Evolutionary conservation across 2,888 invertebrate genomes (phyloP).

Genomic region (Deilephila porcellus): DNA sequence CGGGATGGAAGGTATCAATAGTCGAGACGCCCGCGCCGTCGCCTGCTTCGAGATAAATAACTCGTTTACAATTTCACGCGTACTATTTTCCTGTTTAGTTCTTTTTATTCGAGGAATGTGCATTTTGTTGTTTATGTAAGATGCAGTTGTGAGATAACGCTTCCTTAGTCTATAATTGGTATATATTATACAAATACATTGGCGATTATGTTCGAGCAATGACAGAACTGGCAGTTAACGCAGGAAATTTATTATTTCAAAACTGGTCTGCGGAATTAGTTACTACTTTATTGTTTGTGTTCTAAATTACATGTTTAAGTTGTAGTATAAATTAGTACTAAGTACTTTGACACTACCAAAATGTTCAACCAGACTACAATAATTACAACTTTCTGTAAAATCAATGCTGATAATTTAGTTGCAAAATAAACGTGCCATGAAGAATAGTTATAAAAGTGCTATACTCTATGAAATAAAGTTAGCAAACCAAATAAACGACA

Average conservation of each 20-base stretch:
- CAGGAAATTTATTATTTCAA: not conserved
- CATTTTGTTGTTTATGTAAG: slow-evolving; percentile 4
- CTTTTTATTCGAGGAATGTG: not conserved
- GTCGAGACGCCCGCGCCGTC: slow-evolving; percentile 8
- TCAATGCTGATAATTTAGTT: not conserved
- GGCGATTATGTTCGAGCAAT: not conserved
- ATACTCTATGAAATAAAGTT: slow-evolving; percentile 12
- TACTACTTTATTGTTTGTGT: not conserved
- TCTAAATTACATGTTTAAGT: too few relatives aligned
- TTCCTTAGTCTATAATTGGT: slow-evolving; percentile 8
- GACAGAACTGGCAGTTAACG: slow-evolving; percentile 3
- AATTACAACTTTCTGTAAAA: not conserved
- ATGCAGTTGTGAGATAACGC: not conserved
- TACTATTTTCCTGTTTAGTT: slow-evolving; percentile 15
- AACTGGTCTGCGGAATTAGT: not conserved
- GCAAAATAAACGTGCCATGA: not conserved
- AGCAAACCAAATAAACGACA: slow-evolving; percentile 18
- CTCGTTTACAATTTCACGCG: slow-evolving; percentile 29
- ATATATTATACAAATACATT: slow-evolving; percentile 11
- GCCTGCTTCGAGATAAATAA: slow-evolving; percentile 12
- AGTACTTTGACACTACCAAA: too few relatives aligned
- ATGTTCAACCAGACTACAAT: not conserved
- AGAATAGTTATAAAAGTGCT: not conserved
- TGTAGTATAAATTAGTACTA: too few relatives aligned
- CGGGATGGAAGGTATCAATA: slow-evolving; percentile 26